Conservation (phyloP, 1,140 invertebrate genomes). For the Aphaenogaster ashmeadi region DNA sequence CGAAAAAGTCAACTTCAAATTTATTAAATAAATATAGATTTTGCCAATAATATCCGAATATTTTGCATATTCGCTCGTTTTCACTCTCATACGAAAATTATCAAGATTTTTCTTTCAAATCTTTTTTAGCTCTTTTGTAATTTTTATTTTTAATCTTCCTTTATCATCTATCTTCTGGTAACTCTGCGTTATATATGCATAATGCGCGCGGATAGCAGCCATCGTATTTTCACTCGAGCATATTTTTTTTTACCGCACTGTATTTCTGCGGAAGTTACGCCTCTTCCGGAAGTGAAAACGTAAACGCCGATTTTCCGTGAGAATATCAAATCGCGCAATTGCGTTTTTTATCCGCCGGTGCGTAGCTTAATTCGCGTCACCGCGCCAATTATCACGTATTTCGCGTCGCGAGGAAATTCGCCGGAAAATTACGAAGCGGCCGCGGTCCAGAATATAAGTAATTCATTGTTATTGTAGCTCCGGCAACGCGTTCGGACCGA, state of each 20-base stretch:
- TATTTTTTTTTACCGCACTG: neutral
- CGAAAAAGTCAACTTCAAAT: neutral
- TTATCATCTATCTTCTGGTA: neutral
- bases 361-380: constrained; percentile 17
- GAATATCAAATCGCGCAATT: constrained; percentile 32
- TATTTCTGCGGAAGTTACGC: neutral
- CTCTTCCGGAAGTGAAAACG: neutral
- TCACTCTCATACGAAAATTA: neutral
- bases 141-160: neutral
- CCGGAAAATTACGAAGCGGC: constrained; percentile 37
- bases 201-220: neutral
- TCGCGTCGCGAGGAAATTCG: constrained; percentile 27
- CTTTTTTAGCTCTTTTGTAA: neutral
- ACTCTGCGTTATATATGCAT: neutral
- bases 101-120: neutral
- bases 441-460: constrained; percentile 1
- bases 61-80: neutral
- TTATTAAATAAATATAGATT: neutral
- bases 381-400: neutral
- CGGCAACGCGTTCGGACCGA: constrained; percentile 4
- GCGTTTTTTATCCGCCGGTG: constrained; percentile 15
- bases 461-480: constrained; percentile 51
- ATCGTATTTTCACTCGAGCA: neutral
- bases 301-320: neutral
- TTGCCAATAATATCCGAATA: neutral